Conservation (phyloP, 2,113 vertebrate species). For the Sylvilagus bachmani region DNA sequence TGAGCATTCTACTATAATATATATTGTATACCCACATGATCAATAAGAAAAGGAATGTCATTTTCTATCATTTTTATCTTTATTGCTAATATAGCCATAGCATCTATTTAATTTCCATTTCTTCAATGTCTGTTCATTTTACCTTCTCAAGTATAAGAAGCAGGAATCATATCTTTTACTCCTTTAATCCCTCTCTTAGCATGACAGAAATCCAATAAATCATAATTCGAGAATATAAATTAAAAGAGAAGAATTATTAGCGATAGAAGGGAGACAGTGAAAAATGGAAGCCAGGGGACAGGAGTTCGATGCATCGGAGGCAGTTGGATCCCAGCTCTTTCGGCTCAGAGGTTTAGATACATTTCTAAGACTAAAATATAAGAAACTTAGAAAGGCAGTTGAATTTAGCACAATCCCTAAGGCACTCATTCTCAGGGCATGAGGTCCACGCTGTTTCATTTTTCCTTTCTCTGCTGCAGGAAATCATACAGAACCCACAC, state of each 20-base stretch:
- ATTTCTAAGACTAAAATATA: not conserved
- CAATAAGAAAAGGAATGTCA: not conserved
- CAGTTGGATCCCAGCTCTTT: not conserved
- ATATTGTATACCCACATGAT: not conserved
- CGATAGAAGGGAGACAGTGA: not conserved
- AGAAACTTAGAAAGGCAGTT: not conserved
- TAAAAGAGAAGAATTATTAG: slow-evolving; percentile 10
- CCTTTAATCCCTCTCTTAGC: slow-evolving; percentile 1
- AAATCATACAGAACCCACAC: not conserved
- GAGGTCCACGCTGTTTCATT: not conserved
- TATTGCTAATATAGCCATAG: not conserved
- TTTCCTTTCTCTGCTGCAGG: not conserved
- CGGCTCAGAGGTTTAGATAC: not conserved
- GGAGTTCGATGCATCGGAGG: not conserved
- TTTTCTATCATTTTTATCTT: not conserved
- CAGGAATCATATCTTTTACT: not conserved
- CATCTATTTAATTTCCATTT: not conserved
- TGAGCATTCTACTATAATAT: not conserved
- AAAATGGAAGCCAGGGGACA: not conserved
- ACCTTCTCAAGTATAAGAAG: not conserved
- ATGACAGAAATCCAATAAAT: slow-evolving; percentile 37
- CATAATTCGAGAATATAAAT: slow-evolving; percentile 39
- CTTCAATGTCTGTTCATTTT: not conserved
- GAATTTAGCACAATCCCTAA: not conserved
- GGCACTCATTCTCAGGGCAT: no score